A percentile compares a stretch with the other conserved stretches of the same genome.
These are phyloP conservation scores for Tinea trinotella DNA, from an alignment of 2,888 invertebrate genomes.

Conservation along the genomic window DNA sequence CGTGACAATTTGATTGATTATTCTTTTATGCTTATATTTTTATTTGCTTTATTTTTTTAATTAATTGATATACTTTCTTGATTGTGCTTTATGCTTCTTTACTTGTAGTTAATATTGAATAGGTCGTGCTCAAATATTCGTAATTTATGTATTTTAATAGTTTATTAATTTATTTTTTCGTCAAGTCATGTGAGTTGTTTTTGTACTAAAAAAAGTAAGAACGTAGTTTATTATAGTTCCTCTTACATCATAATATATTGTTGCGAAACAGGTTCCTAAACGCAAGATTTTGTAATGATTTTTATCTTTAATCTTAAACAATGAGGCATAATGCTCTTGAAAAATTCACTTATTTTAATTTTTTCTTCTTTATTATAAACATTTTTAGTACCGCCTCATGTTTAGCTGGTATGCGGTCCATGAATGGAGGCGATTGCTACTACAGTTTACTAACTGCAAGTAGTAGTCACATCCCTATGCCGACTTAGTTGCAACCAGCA, in stretches of 20 bases:
- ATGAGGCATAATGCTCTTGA: background rate
- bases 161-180: background rate
- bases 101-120: background rate
- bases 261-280: slow-evolving; percentile 8
- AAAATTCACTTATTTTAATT: background rate
- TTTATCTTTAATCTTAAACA: slow-evolving; percentile 11
- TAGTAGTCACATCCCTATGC: too few relatives aligned
- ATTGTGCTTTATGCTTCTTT: background rate
- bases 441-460: too few relatives aligned
- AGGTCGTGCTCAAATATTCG: background rate
- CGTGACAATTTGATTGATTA: background rate
- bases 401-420: too few relatives aligned
- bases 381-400: too few relatives aligned
- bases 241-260: background rate
- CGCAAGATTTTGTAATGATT: slow-evolving; percentile 1
- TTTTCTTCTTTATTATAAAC: too few relatives aligned
- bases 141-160: too few relatives aligned
- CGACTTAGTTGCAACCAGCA: too few relatives aligned
- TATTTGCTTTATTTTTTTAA: background rate
- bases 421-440: too few relatives aligned
- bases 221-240: background rate
- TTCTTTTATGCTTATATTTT: slow-evolving; percentile 33
- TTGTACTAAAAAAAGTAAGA: background rate
- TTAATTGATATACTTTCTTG: slow-evolving; percentile 33
- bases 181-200: background rate